Percentiles rank a stretch among this genome's conserved stretches.
Conservation (phyloP, 2,888 invertebrate species). For the Trichogramma evanescens region DNA sequence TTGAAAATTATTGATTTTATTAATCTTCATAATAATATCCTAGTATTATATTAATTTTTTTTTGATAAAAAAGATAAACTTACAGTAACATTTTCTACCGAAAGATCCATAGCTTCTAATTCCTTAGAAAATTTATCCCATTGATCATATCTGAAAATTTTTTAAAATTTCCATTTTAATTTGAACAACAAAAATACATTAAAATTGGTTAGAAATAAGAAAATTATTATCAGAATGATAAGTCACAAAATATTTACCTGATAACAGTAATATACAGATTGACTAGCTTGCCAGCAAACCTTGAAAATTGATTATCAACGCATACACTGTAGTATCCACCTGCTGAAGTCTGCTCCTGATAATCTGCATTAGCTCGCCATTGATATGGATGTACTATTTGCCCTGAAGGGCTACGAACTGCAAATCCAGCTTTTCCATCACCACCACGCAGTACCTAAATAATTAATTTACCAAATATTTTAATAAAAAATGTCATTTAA, state of each 20-base stretch:
- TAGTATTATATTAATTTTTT: not conserved
- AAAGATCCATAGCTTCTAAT: constrained; percentile 76
- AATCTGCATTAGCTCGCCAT: constrained; percentile 84
- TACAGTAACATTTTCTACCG: constrained; percentile 87
- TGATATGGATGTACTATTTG: constrained; percentile 82
- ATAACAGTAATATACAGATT: constrained; percentile 87
- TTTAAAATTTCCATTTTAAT: not conserved
- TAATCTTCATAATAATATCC: not conserved
- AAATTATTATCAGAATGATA: constrained; percentile 1
- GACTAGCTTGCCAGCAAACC: constrained; percentile 82
- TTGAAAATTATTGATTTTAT: constrained; percentile 1
- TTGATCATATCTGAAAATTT: constrained; percentile 65
- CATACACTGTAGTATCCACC: constrained; percentile 88
- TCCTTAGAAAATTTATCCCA: constrained; percentile 91
- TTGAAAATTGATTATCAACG: constrained; percentile 87
- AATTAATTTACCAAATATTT: too few relatives aligned
- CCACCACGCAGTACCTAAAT: constrained; percentile 81
- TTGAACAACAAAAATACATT: not conserved
- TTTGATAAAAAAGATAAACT: constrained; percentile 37
- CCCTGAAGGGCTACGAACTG: constrained; percentile 78
- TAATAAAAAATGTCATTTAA: too few relatives aligned
- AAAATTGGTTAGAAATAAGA: not conserved
- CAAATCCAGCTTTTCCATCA: constrained; percentile 90
- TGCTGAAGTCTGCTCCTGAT: constrained; percentile 72
- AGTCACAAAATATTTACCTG: constrained; percentile 42